Evolutionary conservation across 2,113 vertebrate genomes (phyloP).

Genomic region (Butorides virescens): DNA sequence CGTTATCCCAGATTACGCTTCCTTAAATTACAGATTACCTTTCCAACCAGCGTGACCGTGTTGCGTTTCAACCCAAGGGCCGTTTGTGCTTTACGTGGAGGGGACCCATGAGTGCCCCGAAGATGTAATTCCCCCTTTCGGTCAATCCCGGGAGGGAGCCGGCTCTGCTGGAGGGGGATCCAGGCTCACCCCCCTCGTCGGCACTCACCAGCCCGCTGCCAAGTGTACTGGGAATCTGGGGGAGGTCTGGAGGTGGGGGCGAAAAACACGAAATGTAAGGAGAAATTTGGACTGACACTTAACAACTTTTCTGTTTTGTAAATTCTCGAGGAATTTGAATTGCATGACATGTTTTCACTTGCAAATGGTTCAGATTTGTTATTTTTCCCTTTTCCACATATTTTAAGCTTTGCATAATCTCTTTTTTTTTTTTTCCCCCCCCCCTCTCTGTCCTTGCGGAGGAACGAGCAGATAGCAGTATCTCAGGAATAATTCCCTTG

Average conservation of each 20-base stretch:
- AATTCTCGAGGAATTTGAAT: constrained; percentile 30
- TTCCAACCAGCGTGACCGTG: not conserved
- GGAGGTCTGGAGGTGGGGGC: not conserved
- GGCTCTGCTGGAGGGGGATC: not conserved
- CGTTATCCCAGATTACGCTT: not conserved
- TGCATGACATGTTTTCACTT: constrained; percentile 31
- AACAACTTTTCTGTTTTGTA: not conserved
- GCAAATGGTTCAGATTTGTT: constrained; percentile 30
- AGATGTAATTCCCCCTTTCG: accelerated
- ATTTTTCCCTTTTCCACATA: not conserved
- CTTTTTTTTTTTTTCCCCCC: not conserved
- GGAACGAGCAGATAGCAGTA: not conserved
- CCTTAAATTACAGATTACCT: not conserved
- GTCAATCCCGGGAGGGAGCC: not conserved
- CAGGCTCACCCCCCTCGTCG: accelerated
- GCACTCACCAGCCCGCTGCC: not conserved
- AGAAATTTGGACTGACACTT: not conserved
- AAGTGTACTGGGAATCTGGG: not conserved
- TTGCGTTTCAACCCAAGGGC: not conserved
- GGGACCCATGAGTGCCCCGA: not conserved
- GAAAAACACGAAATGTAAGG: not conserved
- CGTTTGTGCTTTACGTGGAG: not conserved
- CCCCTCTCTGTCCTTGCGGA: not conserved
- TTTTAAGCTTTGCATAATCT: not conserved
- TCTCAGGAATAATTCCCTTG: not conserved